A percentile compares a stretch with the other conserved stretches of the same genome.
Conservation (phyloP, 2,113 vertebrate species). For the Cnemophilus loriae region DNA sequence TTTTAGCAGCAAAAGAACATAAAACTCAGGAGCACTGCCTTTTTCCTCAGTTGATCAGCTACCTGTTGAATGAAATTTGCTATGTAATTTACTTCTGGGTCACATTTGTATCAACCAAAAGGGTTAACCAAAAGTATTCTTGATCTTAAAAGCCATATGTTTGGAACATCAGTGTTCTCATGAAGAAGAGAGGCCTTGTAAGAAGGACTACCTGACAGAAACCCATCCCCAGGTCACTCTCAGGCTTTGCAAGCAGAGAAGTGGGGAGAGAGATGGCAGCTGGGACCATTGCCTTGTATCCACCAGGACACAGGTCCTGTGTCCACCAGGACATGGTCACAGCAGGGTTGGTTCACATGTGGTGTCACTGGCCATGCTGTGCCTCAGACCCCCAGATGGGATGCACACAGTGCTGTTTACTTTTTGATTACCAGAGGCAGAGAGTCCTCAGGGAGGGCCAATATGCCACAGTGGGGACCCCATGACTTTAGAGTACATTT, state of each 20-base stretch:
- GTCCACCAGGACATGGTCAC: background rate
- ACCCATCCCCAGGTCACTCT: background rate
- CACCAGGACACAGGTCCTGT: background rate
- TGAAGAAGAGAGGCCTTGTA: background rate
- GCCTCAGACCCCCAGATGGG: background rate
- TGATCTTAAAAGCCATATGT: background rate
- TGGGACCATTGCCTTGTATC: background rate
- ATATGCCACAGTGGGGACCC: background rate
- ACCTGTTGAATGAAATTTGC: background rate
- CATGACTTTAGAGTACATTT: background rate
- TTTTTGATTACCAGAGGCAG: background rate
- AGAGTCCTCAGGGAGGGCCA: background rate
- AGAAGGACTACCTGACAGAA: background rate
- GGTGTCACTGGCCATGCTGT: background rate
- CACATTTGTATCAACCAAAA: background rate
- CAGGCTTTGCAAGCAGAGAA: background rate
- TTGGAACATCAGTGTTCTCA: background rate
- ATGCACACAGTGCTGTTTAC: background rate
- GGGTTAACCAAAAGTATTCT: background rate
- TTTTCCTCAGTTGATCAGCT: background rate
- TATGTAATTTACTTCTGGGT: background rate
- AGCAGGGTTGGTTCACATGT: background rate
- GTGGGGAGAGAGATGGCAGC: rapidly evolving
- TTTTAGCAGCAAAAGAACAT: background rate
- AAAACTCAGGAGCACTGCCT: background rate